Evolutionary conservation across 1,140 invertebrate species (phyloP), one percentile per base, ranked within the genome.

Genomic region (Andricus grossulariae): DNA sequence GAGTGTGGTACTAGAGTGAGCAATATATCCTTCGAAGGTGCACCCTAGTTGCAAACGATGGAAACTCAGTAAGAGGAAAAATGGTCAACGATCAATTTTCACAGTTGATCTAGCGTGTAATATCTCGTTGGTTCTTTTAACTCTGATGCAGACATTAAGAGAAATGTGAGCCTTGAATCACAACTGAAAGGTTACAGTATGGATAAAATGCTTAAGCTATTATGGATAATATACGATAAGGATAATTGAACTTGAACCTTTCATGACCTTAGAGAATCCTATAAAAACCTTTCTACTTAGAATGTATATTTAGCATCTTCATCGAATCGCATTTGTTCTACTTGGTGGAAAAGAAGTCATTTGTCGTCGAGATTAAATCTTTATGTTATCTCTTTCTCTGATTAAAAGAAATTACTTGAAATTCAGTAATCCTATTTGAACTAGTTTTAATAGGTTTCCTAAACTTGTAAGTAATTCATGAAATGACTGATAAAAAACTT

Each of bases 51-150:
- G 79, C 60, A 76, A 21, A 73, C 49, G 76, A 78, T 81, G 79
- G 51, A 74, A 78, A 55, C 60, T 60, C 60, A 66, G 39, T 66
- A 39, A 66, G 39, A 50, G 74, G 74, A 81, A 74, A 74, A 81
- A 81, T 78, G 76, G 51, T 72, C 52, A 72, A 54, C 76, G 15
- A 81, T 78, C 76, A 81, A 81, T 78, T 81, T 78, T 76, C 74
- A 66, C 39, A 50, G 80, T 73, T 81, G 80, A 78, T 81, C 73
- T 75, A 78, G 39, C 70, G 73, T 76, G 73, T 76, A 78, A 78
- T 78, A 81, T 50, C 73, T 77, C 75, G 73, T 74, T 81, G 50
- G 72, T 76, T 75, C 79, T 80, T 75, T 80, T 32, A 50, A 50
- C 76, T 75, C 73, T n/a, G 72, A 60, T 55, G 73, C 73, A 77